A percentile compares a stretch with the other conserved stretches of the same genome.
These are phyloP conservation scores for Dicrurus megarhynchus DNA, from an alignment of 2,113 vertebrate genomes.

Conservation along the genomic window DNA sequence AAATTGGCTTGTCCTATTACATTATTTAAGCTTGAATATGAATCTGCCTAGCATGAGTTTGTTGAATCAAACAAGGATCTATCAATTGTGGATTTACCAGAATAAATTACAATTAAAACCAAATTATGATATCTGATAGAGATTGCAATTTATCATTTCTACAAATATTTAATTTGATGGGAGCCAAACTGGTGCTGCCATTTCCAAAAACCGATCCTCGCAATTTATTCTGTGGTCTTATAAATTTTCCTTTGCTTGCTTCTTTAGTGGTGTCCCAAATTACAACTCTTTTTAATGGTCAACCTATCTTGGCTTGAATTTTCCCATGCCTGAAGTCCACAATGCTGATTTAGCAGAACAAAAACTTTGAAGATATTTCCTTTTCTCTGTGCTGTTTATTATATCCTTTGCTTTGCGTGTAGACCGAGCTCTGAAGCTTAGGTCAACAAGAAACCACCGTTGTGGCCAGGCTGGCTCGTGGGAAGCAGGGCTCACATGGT, in stretches of 20 bases:
- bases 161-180: conserved; percentile 29
- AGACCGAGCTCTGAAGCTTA: background rate
- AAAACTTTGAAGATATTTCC: conserved; percentile 44
- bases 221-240: conserved; percentile 27
- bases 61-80: background rate
- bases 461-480: background rate
- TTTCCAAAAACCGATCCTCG: background rate
- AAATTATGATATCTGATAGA: background rate
- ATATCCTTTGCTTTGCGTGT: conserved; percentile 20
- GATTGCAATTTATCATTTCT: background rate
- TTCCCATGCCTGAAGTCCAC: conserved; percentile 31
- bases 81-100: background rate
- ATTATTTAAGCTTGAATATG: background rate
- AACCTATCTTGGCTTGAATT: conserved; percentile 18
- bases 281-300: conserved; percentile 2
- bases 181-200: background rate
- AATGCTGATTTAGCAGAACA: conserved; percentile 60
- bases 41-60: background rate
- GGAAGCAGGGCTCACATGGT: background rate
- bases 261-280: conserved; percentile 54
- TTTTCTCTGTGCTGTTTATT: conserved; percentile 44
- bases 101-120: background rate
- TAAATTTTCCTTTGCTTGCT: conserved; percentile 27
- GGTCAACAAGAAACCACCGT: conserved; percentile 9
- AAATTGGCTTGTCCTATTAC: background rate